These are phyloP conservation scores for Mythimna pallens DNA, from an alignment of 2,888 invertebrate genomes.

Conservation along the genomic window DNA sequence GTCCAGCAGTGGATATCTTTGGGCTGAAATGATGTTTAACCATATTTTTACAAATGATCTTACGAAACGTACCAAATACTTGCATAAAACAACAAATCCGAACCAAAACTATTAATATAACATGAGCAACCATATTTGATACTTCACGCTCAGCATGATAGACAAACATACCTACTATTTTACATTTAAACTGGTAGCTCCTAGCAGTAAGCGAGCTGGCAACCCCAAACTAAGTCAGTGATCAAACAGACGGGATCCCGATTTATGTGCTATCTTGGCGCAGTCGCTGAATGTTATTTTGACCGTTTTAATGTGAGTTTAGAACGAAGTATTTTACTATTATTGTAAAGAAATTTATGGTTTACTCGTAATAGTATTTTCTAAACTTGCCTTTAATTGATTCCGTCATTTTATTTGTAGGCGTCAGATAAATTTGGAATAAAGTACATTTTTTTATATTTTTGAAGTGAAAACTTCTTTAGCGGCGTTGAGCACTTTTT, in stretches of 20 bases:
- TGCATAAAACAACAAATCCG: background rate
- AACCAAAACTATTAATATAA: background rate
- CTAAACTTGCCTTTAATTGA: too few relatives aligned
- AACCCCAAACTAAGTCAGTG: slow-evolving; percentile 44
- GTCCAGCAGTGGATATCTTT: too few relatives aligned
- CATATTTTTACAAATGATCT: background rate
- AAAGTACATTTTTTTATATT: too few relatives aligned
- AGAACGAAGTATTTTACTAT: background rate
- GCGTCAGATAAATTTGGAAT: too few relatives aligned
- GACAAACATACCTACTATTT: slow-evolving; percentile 8
- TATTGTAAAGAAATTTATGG: background rate
- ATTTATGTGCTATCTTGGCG: slow-evolving; percentile 46
- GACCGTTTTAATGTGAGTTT: slow-evolving; percentile 5
- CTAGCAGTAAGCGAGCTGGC: slow-evolving; percentile 30
- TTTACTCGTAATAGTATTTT: too few relatives aligned
- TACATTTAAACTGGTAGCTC: slow-evolving; percentile 15
- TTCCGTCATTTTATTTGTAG: too few relatives aligned
- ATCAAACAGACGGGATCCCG: slow-evolving; percentile 36
- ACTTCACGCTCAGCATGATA: slow-evolving; percentile 1
- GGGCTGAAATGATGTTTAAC: too few relatives aligned
- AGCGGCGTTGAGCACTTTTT: too few relatives aligned
- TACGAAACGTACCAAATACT: background rate
- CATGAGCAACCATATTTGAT: background rate
- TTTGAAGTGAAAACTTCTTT: too few relatives aligned
- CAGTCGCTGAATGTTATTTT: slow-evolving; percentile 18